Percentiles rank a stretch among this genome's conserved stretches.
Conservation (phyloP, 2,888 invertebrate species). For the Hecatera dysodea region DNA sequence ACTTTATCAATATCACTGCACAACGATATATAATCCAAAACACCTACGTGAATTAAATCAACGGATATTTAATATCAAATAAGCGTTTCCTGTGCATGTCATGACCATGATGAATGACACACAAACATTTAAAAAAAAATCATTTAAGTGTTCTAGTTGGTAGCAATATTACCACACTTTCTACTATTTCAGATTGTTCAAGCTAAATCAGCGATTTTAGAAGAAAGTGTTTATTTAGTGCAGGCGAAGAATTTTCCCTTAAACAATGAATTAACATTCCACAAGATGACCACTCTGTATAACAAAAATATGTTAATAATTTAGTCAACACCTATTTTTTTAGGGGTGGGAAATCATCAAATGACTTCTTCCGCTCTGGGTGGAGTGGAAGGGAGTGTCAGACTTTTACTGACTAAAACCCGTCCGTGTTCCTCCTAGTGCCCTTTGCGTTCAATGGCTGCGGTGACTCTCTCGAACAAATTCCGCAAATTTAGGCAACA, state of each 20-base stretch:
- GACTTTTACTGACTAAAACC: too few species aligned
- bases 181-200: conserved; percentile 53
- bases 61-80: conserved; percentile 19
- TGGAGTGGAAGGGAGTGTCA: too few species aligned
- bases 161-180: conserved; percentile 54
- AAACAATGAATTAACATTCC: conserved; percentile 8
- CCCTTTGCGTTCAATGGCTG: too few species aligned
- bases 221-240: conserved; percentile 35
- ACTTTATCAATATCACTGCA: not conserved
- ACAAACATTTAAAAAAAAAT: conserved; percentile 30
- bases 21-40: conserved; percentile 1
- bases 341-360: too few species aligned
- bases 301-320: not conserved
- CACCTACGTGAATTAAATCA: conserved; percentile 11
- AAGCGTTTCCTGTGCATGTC: conserved; percentile 8
- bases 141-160: conserved; percentile 33
- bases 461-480: too few species aligned
- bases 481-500: too few species aligned
- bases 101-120: conserved; percentile 27
- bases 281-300: not conserved
- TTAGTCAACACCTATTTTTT: too few species aligned
- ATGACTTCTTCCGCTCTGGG: too few species aligned
- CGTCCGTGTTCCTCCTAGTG: too few species aligned
- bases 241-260: not conserved
- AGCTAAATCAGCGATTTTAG: conserved; percentile 40